Evolutionary conservation across 2,113 vertebrate species (phyloP).

Genomic region (Furnarius figulus): DNA sequence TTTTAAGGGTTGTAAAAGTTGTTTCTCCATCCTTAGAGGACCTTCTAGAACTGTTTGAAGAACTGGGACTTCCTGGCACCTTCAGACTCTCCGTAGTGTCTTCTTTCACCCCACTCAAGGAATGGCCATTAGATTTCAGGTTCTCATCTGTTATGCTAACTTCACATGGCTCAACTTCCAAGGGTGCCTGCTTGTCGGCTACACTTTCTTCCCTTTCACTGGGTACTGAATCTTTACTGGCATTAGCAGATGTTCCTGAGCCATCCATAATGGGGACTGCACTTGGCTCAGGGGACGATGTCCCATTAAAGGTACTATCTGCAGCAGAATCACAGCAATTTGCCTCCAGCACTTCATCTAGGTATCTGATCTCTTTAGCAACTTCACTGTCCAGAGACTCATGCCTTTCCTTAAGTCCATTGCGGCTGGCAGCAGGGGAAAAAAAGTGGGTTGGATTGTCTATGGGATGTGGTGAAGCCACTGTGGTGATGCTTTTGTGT

Average conservation of each 20-base stretch:
- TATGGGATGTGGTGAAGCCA: conserved; percentile 59
- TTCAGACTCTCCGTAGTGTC: conserved; percentile 44
- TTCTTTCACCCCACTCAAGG: conserved; percentile 56
- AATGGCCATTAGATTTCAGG: conserved; percentile 75
- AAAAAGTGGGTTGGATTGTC: conserved; percentile 77
- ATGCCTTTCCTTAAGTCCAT: conserved; percentile 77
- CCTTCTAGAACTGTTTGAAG: conserved; percentile 73
- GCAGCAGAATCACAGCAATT: conserved; percentile 82
- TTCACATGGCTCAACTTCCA: conserved; percentile 57
- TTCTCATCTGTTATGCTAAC: conserved; percentile 47
- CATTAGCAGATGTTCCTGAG: conserved; percentile 66
- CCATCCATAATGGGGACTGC: conserved; percentile 58
- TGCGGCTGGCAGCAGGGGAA: conserved; percentile 70
- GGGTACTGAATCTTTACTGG: conserved; percentile 43
- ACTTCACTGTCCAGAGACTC: conserved; percentile 87
- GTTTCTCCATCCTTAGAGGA: conserved; percentile 78
- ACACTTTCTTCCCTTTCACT: conserved; percentile 52
- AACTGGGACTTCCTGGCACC: conserved; percentile 71
- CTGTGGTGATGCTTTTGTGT: conserved; percentile 73
- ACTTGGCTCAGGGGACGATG: conserved; percentile 75
- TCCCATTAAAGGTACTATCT: conserved; percentile 86
- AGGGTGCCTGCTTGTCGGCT: conserved; percentile 58
- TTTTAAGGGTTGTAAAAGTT: conserved; percentile 77
- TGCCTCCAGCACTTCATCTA: conserved; percentile 94
- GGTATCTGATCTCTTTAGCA: conserved; percentile 90